phyloP scores from a whole-genome alignment of 2,113 vertebrate genomes.

The Erythrolamprus reginae region DNA sequence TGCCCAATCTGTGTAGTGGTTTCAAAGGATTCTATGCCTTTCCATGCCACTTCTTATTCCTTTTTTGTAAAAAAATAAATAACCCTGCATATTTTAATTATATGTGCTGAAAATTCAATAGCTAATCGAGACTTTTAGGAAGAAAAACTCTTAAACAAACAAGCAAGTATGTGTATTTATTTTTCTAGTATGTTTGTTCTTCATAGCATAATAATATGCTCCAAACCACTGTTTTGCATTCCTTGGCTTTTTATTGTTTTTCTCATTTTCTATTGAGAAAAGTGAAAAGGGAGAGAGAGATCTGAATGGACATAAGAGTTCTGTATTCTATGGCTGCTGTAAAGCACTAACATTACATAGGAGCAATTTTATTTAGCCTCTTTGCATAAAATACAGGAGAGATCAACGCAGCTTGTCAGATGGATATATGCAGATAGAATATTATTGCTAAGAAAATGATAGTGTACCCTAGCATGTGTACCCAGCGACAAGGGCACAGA shows the following conservation, averaged over 20 bases:
- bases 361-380: not conserved
- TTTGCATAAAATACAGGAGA: not conserved
- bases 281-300: not conserved
- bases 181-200: not conserved
- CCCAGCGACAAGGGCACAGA: not conserved
- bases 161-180: not conserved
- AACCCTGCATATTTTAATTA: not conserved
- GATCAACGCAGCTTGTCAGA: not conserved
- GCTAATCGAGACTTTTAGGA: not conserved
- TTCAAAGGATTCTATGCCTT: not conserved
- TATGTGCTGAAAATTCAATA: not conserved
- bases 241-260: not conserved
- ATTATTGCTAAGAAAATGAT: slow-evolving; percentile 5
- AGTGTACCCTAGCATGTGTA: not conserved
- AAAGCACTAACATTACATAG: not conserved
- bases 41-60: not conserved
- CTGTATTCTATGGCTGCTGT: slow-evolving; percentile 3
- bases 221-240: not conserved
- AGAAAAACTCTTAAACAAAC: not conserved
- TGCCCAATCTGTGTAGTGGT: not conserved
- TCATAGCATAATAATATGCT: not conserved
- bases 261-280: slow-evolving; percentile 1
- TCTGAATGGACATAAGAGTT: slow-evolving; percentile 10
- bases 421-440: not conserved
- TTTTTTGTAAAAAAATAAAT: not conserved